Conservation (phyloP, 2,888 invertebrate species). For the Noctua janthe region DNA sequence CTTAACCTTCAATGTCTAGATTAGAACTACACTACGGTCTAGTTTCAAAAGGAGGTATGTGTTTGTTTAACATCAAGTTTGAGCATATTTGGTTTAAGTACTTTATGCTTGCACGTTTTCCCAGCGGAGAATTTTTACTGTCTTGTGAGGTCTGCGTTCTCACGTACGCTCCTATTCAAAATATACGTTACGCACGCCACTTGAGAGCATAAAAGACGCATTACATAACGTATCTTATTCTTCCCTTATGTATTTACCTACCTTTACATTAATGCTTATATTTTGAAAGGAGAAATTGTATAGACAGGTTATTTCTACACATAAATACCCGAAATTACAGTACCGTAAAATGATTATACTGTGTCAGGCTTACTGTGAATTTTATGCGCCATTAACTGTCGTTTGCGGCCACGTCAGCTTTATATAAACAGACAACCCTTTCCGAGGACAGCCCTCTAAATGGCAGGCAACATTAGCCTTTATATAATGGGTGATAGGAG, state of each 20-base stretch:
- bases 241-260: slow-evolving; percentile 47
- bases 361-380: slow-evolving; percentile 82
- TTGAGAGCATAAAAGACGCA: slow-evolving; percentile 41
- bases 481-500: slow-evolving; percentile 68
- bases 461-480: slow-evolving; percentile 72
- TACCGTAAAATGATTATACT: slow-evolving; percentile 80
- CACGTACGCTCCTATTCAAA: slow-evolving; percentile 35
- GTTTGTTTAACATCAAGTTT: slow-evolving; percentile 15
- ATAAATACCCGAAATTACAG: slow-evolving; percentile 73
- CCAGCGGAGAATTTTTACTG: background rate
- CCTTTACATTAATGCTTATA: slow-evolving; percentile 42
- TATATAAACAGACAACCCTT: slow-evolving; percentile 87
- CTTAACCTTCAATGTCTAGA: slow-evolving; percentile 25
- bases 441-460: slow-evolving; percentile 69
- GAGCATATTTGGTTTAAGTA: slow-evolving; percentile 4
- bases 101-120: background rate
- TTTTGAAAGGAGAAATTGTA: slow-evolving; percentile 45
- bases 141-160: slow-evolving; percentile 13
- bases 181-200: slow-evolving; percentile 27
- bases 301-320: slow-evolving; percentile 47
- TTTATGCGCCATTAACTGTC: slow-evolving; percentile 87
- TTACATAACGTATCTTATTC: slow-evolving; percentile 51
- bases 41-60: background rate
- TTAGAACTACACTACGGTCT: slow-evolving; percentile 7
- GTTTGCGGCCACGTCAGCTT: slow-evolving; percentile 85